A percentile compares a stretch with the other conserved stretches of the same genome.
Evolutionary conservation across 2,888 invertebrate genomes (phyloP).

Genomic region (Drosophila birchii): DNA sequence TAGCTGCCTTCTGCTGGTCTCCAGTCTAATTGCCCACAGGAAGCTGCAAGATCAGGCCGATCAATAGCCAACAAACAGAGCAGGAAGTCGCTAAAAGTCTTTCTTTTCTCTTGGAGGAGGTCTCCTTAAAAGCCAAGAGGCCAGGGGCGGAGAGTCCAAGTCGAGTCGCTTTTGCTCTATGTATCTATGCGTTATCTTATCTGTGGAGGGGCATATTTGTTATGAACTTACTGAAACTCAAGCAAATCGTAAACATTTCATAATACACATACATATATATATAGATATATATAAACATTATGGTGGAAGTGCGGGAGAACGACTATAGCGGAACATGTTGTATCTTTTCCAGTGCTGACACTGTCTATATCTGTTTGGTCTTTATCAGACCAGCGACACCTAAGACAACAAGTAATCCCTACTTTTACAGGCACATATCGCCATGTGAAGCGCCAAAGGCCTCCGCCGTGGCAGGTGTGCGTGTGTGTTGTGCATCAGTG

Average conservation of each 20-base stretch:
- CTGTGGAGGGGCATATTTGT: conserved; percentile 65
- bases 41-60: conserved; percentile 59
- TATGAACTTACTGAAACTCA: conserved; percentile 77
- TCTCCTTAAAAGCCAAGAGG: neutral
- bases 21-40: conserved; percentile 75
- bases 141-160: conserved; percentile 6
- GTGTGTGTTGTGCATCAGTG: neutral
- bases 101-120: conserved; percentile 23
- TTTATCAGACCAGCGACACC: conserved; percentile 64
- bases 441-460: conserved; percentile 37
- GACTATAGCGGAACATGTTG: conserved; percentile 65
- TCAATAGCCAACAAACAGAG: conserved; percentile 38
- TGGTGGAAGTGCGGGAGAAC: conserved; percentile 60
- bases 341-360: conserved; percentile 51
- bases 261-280: conserved; percentile 50
- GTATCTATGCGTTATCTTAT: conserved; percentile 70
- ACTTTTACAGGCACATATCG: conserved; percentile 62
- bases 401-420: conserved; percentile 73
- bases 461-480: conserved; percentile 35
- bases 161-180: conserved; percentile 35
- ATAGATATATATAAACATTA: conserved; percentile 55
- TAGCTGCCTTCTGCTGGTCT: conserved; percentile 14
- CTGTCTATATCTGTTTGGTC: conserved; percentile 61
- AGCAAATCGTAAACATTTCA: conserved; percentile 80
- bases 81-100: conserved; percentile 50